These are phyloP conservation scores for Loxodonta africana DNA, from an alignment of 2,113 vertebrate species.

Conservation along the genomic window DNA sequence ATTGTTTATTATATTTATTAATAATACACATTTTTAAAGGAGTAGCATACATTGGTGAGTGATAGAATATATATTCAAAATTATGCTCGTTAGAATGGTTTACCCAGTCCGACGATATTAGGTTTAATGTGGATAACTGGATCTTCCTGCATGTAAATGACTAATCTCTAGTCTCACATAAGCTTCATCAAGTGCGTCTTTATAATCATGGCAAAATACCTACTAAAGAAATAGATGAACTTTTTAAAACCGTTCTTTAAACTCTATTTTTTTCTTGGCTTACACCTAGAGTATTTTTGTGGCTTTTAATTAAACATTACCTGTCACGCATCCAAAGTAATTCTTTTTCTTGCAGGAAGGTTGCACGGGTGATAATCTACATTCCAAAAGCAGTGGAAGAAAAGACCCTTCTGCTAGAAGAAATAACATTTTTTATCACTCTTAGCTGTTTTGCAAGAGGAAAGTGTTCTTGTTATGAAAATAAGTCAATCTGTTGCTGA, in stretches of 20 bases:
- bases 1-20: neutral
- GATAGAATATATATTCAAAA: neutral
- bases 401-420: conserved; percentile 80
- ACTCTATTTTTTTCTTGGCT: neutral
- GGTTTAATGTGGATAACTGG: neutral
- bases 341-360: conserved; percentile 8
- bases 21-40: neutral
- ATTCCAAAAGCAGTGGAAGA: conserved; percentile 67
- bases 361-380: conserved; percentile 49
- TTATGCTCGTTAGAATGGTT: neutral
- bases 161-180: neutral
- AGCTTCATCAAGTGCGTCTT: fast-evolving
- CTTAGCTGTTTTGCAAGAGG: neutral
- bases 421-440: conserved; percentile 61
- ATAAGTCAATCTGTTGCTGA: conserved; percentile 75
- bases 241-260: neutral
- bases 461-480: conserved; percentile 69
- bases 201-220: neutral
- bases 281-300: neutral
- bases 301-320: conserved; percentile 61
- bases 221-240: neutral
- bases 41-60: neutral
- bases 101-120: neutral
- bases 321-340: neutral
- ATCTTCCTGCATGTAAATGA: fast-evolving